Percentiles rank a stretch among this genome's conserved stretches.
These are phyloP conservation scores for Todus mexicanus DNA, from an alignment of 2,797 vertebrate genomes.

Conservation along the genomic window DNA sequence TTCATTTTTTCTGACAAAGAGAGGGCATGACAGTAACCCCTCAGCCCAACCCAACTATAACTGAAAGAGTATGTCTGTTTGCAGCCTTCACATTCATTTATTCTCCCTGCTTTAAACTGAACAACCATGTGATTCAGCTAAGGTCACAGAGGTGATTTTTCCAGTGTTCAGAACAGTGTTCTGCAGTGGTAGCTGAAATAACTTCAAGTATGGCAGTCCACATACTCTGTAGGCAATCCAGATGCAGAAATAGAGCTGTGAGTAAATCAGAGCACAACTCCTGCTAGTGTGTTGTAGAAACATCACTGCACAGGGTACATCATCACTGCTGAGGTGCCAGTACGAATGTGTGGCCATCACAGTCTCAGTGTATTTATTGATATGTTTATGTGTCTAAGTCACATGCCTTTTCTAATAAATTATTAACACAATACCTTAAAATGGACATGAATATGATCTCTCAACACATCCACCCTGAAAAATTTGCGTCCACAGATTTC, in stretches of 20 bases:
- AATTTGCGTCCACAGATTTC: constrained; percentile 99
- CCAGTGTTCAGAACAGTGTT: neutral
- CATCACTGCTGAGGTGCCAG: neutral
- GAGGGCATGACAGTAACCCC: neutral
- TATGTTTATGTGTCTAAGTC: neutral
- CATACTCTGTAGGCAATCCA: neutral
- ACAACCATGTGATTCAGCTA: neutral
- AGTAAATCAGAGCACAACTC: neutral
- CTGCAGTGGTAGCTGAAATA: neutral
- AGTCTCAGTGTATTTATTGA: neutral
- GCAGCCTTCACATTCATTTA: neutral
- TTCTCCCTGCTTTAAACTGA: neutral
- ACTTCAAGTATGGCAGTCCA: neutral
- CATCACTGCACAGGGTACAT: neutral
- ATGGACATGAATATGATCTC: constrained; percentile 98
- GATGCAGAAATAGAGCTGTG: neutral
- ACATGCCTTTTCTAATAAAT: neutral
- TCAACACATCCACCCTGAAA: constrained; percentile 95
- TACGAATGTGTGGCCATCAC: neutral
- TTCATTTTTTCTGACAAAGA: neutral
- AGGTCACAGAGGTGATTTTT: neutral
- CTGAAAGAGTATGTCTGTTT: neutral
- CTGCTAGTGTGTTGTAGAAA: neutral
- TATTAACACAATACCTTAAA: constrained; percentile 85
- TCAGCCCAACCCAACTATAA: neutral